These are phyloP conservation scores for Paratilapia polleni DNA, from an alignment of 2,113 vertebrate species.

Conservation along the genomic window DNA sequence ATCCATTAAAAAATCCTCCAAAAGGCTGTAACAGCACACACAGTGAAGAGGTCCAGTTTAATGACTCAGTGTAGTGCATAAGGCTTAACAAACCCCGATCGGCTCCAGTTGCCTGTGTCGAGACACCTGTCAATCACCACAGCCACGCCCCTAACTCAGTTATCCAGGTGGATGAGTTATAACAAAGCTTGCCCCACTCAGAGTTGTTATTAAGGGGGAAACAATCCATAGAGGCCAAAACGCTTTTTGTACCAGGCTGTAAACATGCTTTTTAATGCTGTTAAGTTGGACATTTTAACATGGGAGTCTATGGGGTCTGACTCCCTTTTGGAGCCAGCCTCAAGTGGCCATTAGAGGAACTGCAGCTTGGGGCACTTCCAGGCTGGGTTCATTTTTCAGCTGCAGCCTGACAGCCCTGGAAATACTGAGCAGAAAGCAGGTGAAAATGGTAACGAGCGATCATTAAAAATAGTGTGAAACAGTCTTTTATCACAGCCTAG, in stretches of 20 bases:
- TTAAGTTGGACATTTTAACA: background rate
- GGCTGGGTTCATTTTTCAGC: no score
- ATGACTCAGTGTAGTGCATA: background rate
- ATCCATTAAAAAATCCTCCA: background rate
- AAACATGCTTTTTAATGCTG: background rate
- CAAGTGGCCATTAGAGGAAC: background rate
- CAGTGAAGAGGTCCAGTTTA: background rate
- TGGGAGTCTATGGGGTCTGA: background rate
- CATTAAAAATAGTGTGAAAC: background rate
- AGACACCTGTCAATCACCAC: background rate
- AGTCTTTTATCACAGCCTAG: background rate
- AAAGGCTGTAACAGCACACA: background rate
- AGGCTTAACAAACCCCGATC: background rate
- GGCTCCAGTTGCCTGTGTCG: background rate
- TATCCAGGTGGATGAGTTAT: background rate
- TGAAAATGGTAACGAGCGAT: background rate
- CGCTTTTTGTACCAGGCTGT: no score
- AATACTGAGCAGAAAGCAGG: background rate
- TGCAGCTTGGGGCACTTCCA: background rate
- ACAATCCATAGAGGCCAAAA: background rate
- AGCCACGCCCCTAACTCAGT: background rate
- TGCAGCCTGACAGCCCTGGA: background rate
- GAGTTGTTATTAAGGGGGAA: background rate
- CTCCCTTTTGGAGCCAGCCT: background rate
- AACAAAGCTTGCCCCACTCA: background rate